Percentiles rank a stretch among this genome's conserved stretches.
These are phyloP conservation scores for Salvelinus fontinalis DNA, from an alignment of 2,113 vertebrate species.

Conservation along the genomic window DNA sequence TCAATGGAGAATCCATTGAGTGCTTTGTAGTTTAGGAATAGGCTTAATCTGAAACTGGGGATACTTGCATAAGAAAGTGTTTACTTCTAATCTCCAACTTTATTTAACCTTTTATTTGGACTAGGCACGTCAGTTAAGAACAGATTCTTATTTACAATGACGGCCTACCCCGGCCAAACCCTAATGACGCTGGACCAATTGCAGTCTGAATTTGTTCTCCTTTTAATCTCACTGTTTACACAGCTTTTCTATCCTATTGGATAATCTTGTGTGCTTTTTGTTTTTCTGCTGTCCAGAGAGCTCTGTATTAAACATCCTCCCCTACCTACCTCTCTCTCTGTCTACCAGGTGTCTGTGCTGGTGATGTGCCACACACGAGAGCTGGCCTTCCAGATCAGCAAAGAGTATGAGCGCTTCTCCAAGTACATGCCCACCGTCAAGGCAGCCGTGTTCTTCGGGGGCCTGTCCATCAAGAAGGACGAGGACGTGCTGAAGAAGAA, in stretches of 20 bases:
- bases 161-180: no score
- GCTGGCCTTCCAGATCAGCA: conserved; percentile 89
- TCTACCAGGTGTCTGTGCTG: conserved; percentile 78
- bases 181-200: conserved; percentile 78
- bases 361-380: conserved; percentile 89
- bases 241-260: not conserved
- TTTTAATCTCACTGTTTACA: not conserved
- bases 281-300: no score
- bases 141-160: no score
- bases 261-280: conserved; percentile 34
- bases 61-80: no score
- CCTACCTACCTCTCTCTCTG: not conserved
- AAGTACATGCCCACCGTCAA: conserved; percentile 89
- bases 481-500: conserved; percentile 84
- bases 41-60: no score
- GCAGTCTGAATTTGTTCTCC: no score
- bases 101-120: no score
- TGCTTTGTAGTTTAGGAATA: no score
- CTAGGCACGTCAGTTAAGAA: no score
- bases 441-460: conserved; percentile 86
- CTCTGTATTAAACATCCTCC: no score
- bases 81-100: no score
- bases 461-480: conserved; percentile 85
- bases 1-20: no score
- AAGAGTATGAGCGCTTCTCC: conserved; percentile 88